phyloP scores from a whole-genome alignment of 2,113 vertebrate species.

The Platysteira castanea region DNA sequence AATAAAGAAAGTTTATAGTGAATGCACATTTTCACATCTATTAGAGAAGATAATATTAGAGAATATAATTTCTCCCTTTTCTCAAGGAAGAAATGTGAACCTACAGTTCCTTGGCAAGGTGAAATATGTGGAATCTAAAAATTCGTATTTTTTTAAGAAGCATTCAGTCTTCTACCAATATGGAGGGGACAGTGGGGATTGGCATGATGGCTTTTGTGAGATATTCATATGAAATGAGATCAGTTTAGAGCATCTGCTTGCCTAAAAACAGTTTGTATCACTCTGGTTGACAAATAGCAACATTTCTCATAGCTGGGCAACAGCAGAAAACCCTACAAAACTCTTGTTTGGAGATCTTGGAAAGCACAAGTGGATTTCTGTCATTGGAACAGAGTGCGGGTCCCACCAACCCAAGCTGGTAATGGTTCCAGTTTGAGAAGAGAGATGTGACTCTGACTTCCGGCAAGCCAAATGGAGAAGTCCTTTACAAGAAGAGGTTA shows the following conservation, averaged over 20 bases:
- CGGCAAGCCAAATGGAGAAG: background rate
- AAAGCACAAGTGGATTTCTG: background rate
- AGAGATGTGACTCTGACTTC: background rate
- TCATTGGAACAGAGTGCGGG: rapidly evolving
- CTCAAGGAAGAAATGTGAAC: background rate
- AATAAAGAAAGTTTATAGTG: background rate
- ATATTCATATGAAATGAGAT: background rate
- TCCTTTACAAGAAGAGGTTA: background rate
- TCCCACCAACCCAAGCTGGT: background rate
- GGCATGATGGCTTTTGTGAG: background rate
- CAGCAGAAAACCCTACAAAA: background rate
- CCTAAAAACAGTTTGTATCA: background rate
- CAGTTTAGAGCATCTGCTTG: background rate
- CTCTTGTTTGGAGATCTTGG: background rate
- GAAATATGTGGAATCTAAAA: background rate
- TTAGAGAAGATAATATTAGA: background rate
- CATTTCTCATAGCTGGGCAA: background rate
- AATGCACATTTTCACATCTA: background rate
- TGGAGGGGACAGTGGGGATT: background rate
- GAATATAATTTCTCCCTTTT: too few species aligned
- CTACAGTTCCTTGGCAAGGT: background rate
- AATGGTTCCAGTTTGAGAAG: background rate
- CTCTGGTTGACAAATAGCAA: background rate
- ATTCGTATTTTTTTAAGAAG: background rate
- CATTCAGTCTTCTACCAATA: background rate